These are phyloP conservation scores for Macrophya annulata DNA, from an alignment of 2,888 invertebrate species.

Conservation along the genomic window DNA sequence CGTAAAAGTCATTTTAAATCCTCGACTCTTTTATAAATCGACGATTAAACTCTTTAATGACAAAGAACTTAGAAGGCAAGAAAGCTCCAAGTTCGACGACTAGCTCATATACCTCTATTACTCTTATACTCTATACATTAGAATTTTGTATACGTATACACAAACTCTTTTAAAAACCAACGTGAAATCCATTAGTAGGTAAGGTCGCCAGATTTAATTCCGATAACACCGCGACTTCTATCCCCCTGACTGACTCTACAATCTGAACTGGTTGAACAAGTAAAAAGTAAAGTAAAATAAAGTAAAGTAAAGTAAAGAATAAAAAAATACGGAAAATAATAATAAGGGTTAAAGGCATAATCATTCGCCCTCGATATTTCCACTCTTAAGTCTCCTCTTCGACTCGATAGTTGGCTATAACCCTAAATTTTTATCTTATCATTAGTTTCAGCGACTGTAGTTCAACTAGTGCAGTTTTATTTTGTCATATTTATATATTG, in stretches of 20 bases:
- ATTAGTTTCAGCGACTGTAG: background rate
- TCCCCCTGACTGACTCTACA: too few species aligned
- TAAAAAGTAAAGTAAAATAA: background rate
- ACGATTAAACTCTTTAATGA: conserved; percentile 35
- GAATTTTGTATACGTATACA: background rate
- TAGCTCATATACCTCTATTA: background rate
- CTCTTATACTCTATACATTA: too few species aligned
- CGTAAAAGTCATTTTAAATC: conserved; percentile 47
- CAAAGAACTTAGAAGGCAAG: background rate
- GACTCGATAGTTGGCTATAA: background rate
- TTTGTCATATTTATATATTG: background rate
- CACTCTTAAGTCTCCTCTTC: background rate
- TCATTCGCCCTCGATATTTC: conserved; percentile 1
- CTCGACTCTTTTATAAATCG: conserved; percentile 36
- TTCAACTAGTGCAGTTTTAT: background rate
- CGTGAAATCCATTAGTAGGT: conserved; percentile 33
- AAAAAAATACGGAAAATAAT: background rate
- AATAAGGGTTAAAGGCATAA: conserved; percentile 7
- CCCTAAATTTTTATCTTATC: background rate
- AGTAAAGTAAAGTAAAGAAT: background rate
- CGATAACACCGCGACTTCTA: conserved; percentile 27
- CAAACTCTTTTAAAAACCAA: conserved; percentile 21
- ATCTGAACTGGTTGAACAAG: too few species aligned
- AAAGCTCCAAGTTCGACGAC: conserved; percentile 16
- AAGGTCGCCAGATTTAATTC: conserved; percentile 45